phyloP scores from a whole-genome alignment of 92 coral and sea anemone species.

The Blastomussa wellsi region DNA sequence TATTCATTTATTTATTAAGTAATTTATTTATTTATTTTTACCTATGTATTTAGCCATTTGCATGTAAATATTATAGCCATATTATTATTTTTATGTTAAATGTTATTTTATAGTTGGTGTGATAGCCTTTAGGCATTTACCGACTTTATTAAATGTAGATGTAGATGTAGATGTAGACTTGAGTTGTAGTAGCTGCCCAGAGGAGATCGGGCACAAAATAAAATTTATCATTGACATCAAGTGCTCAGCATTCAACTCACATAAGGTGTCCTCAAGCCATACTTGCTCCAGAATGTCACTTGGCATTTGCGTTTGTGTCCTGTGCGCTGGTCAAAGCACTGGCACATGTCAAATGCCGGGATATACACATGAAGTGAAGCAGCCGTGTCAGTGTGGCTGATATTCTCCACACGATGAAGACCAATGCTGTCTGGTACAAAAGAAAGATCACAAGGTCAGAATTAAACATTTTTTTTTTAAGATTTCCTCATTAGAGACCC shows the following conservation, averaged over 20 bases:
- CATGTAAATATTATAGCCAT: too few species aligned
- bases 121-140: too few species aligned
- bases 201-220: neutral
- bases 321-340: constrained; percentile 94
- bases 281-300: constrained; percentile 92
- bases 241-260: constrained; percentile 48
- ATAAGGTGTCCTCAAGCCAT: constrained; percentile 81
- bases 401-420: constrained; percentile 89
- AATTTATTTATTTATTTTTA: too few species aligned
- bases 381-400: constrained; percentile 87
- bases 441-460: neutral
- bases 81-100: too few species aligned
- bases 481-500: neutral
- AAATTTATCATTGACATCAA: neutral
- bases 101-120: too few species aligned
- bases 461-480: neutral
- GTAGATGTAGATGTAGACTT: too few species aligned
- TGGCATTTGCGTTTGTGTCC: constrained; percentile 80
- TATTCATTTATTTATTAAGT: too few species aligned
- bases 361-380: constrained; percentile 89
- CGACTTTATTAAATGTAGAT: too few species aligned
- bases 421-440: constrained; percentile 78
- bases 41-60: too few species aligned
- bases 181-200: neutral
- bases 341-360: constrained; percentile 94